phyloP scores from a whole-genome alignment of 2,888 invertebrate species.

The Eledona agricola region DNA sequence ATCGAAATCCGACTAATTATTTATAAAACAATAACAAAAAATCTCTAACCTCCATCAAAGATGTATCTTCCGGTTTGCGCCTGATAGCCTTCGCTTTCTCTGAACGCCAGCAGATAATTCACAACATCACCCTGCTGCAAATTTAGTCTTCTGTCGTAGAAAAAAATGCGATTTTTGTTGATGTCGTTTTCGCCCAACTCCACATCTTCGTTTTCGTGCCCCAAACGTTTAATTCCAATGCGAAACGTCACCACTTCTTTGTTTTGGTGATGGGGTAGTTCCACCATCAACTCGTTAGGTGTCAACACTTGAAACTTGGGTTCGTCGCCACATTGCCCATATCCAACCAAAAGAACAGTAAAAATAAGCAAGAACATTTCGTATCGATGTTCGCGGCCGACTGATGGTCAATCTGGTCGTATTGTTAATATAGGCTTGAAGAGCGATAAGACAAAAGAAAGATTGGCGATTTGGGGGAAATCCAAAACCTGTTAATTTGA shows the following conservation, averaged over 20 bases:
- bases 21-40: background rate
- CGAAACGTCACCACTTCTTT: slow-evolving; percentile 21
- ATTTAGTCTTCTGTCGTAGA: slow-evolving; percentile 26
- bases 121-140: slow-evolving; percentile 28
- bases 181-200: slow-evolving; percentile 29
- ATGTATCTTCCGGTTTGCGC: slow-evolving; percentile 29
- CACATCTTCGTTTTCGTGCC: slow-evolving; percentile 25
- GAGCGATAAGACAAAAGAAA: too few relatives aligned
- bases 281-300: slow-evolving; percentile 35
- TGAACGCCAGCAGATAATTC: slow-evolving; percentile 33
- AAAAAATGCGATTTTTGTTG: slow-evolving; percentile 17
- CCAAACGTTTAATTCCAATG: slow-evolving; percentile 19
- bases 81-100: slow-evolving; percentile 24
- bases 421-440: too few relatives aligned
- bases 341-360: too few relatives aligned
- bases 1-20: background rate
- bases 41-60: slow-evolving; percentile 36
- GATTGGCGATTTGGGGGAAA: too few relatives aligned
- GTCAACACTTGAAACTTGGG: slow-evolving; percentile 34
- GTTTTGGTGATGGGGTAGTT: slow-evolving; percentile 28
- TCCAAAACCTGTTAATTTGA: too few relatives aligned
- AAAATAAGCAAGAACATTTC: too few relatives aligned
- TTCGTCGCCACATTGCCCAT: slow-evolving; percentile 4
- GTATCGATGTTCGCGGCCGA: too few relatives aligned
- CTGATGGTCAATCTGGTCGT: too few relatives aligned